Conservation (phyloP, 2,888 invertebrate genomes). For the Autographa gamma region DNA sequence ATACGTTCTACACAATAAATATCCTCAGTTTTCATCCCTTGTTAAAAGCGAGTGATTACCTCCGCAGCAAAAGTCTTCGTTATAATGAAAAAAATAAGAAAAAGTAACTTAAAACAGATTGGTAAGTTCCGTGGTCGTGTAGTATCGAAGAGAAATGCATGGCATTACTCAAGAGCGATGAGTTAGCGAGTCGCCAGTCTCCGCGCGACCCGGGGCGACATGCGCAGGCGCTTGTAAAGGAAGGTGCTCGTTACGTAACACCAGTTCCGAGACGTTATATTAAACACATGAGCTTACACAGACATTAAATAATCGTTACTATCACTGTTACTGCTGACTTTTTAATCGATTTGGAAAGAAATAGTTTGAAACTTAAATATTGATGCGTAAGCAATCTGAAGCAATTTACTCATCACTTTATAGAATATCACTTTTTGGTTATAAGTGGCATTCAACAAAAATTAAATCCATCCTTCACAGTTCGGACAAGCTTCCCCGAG, state of each 20-base stretch:
- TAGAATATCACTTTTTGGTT: too few species aligned
- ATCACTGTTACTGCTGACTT: background rate
- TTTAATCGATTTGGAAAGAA: background rate
- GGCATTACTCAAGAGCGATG: slow-evolving; percentile 38
- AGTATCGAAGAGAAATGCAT: slow-evolving; percentile 38
- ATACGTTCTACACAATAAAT: too few species aligned
- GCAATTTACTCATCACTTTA: too few species aligned
- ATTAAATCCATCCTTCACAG: too few species aligned
- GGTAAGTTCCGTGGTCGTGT: background rate
- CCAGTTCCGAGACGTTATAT: slow-evolving; percentile 3
- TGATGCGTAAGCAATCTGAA: too few species aligned
- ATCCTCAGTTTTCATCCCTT: too few species aligned
- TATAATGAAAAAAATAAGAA: background rate
- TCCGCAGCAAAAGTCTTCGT: background rate
- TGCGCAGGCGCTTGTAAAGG: background rate
- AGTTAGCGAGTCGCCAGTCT: slow-evolving; percentile 21
- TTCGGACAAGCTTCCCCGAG: too few species aligned
- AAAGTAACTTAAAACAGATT: background rate
- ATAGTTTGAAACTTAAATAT: background rate
- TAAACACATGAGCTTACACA: slow-evolving; percentile 3
- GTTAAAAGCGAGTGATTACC: background rate
- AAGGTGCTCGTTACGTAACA: slow-evolving; percentile 4
- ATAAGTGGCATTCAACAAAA: too few species aligned
- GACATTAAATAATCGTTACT: background rate
- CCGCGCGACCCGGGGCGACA: slow-evolving; percentile 13